These are phyloP conservation scores for Pempheris klunzingeri DNA, from an alignment of 2,797 vertebrate genomes.

Conservation along the genomic window DNA sequence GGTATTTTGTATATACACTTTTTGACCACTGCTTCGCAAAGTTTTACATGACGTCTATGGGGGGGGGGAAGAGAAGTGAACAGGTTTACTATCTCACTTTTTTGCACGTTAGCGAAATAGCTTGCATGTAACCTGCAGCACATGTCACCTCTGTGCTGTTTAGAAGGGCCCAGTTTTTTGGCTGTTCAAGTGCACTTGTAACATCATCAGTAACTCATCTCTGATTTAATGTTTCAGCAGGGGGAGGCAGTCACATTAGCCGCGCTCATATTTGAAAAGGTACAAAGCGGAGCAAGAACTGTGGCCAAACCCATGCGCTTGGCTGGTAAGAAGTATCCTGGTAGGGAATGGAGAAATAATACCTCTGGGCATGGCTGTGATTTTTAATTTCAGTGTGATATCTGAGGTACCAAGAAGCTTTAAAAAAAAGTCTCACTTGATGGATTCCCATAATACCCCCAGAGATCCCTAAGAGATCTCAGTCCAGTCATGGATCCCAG, in stretches of 20 bases:
- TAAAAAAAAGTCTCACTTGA: constrained; percentile 13
- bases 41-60: constrained; percentile 45
- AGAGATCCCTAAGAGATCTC: background rate
- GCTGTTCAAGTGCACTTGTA: constrained; percentile 76
- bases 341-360: background rate
- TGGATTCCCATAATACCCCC: background rate
- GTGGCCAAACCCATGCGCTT: constrained; percentile 55
- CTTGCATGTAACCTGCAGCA: constrained; percentile 80
- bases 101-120: constrained; percentile 78
- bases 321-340: background rate
- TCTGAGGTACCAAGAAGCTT: constrained; percentile 40
- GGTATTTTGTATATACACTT: constrained; percentile 82
- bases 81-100: constrained; percentile 63
- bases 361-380: background rate
- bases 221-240: constrained; percentile 24
- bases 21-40: constrained; percentile 67
- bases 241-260: constrained; percentile 22
- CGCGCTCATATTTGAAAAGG: constrained; percentile 5
- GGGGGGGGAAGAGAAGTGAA: constrained; percentile 10
- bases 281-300: constrained; percentile 1
- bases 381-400: constrained; percentile 12
- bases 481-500: background rate
- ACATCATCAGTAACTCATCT: constrained; percentile 66
- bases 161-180: constrained; percentile 48
- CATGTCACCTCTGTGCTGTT: constrained; percentile 51